Conservation (phyloP, 2,888 invertebrate genomes). For the Mycalesis mineus region DNA sequence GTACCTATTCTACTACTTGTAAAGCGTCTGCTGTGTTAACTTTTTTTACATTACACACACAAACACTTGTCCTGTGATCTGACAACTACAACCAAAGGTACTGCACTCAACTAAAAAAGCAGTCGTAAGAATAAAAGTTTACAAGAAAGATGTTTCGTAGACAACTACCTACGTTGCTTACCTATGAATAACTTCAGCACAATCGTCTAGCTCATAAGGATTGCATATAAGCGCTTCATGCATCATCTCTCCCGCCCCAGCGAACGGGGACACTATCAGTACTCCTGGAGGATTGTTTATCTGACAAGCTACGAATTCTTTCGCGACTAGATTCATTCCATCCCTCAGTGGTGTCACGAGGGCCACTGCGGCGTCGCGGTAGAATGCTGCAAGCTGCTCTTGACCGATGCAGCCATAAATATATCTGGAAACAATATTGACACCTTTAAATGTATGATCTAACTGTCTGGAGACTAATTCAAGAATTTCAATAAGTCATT, state of each 20-base stretch:
- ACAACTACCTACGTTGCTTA: conserved; percentile 39
- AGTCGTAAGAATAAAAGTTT: too few relatives aligned
- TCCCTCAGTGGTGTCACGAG: conserved; percentile 92
- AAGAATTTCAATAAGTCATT: too few relatives aligned
- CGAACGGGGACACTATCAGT: conserved; percentile 92
- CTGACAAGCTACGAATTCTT: conserved; percentile 95
- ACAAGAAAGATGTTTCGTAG: too few relatives aligned
- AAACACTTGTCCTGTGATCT: too few relatives aligned
- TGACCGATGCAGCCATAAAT: conserved; percentile 93
- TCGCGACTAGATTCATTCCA: conserved; percentile 95
- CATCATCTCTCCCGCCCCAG: conserved; percentile 96
- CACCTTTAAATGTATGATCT: too few relatives aligned
- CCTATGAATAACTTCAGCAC: conserved; percentile 91
- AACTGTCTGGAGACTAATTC: too few relatives aligned
- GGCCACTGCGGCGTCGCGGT: conserved; percentile 91
- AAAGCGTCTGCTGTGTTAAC: too few relatives aligned
- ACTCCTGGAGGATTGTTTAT: conserved; percentile 92
- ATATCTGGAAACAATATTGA: conserved; percentile 65
- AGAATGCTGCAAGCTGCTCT: conserved; percentile 90
- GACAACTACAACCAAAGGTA: too few relatives aligned
- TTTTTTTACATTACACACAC: too few relatives aligned
- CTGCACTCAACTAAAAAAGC: too few relatives aligned
- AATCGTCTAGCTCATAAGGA: conserved; percentile 92
- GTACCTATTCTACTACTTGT: too few relatives aligned
- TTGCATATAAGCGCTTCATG: conserved; percentile 94